Evolutionary conservation across 2,797 vertebrate species (phyloP), one percentile per base, ranked within the genome.

Genomic region (Melanotaenia nigrans): DNA sequence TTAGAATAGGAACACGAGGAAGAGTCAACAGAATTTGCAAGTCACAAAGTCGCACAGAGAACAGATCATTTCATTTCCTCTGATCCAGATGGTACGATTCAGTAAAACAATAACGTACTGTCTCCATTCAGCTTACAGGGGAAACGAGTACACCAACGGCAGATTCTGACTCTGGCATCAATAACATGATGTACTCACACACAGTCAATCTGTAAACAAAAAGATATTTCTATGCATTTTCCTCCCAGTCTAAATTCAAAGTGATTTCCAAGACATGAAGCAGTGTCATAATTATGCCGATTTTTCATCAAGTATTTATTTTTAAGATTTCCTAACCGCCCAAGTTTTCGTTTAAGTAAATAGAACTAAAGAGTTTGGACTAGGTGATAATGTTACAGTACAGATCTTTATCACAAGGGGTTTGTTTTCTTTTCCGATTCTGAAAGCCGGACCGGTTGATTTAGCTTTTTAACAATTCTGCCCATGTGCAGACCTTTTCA

Each of bases 61-160:
- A 38, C 58, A 64, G n/a, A 77, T 73, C 55, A 70, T 81, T 75
- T 25, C 9, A 73, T 80, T 84, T 82, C 83, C 86, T 79, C 61
- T 1, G 0, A 20, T 68, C 74, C 80, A 85, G 80, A 82, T 82
- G 74, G 67, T 35, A 35, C 2, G 24, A 68, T 35, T 70, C 36
- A 70, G 59, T 24, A 3, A 40, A 75, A 85, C 77, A 81, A 75
- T 58, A 71, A 73, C 64, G 20, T 3, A 3, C 63, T 58, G 65
- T 76, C 73, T 82, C 56, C 63, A 35, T 33, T 72, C 49, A 75
- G 75, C n/a, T 40, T 38, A 64, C 28, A 61, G 20, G 25, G 25
- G 45, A 51, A 83, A 55, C 1, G 16, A 53, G 35, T 22, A 13
- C 20, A 65, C n/a, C 51, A 62, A 67, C 53, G 69, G 71, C 72